Percentiles rank a stretch among this genome's conserved stretches.
These are phyloP conservation scores for Galago senegalensis DNA, from an alignment of 2,797 vertebrate species.

Conservation along the genomic window DNA sequence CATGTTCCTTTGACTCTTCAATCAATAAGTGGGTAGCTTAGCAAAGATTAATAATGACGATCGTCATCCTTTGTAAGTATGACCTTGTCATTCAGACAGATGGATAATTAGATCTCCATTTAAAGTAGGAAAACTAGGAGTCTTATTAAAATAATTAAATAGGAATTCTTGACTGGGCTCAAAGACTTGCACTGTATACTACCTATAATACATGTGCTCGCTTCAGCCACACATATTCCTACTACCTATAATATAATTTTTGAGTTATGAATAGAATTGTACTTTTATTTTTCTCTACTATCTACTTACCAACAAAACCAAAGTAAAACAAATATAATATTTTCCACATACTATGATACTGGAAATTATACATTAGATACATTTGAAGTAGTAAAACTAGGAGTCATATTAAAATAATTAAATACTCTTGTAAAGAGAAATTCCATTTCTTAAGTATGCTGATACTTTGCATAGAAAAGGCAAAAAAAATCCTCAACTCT, in stretches of 20 bases:
- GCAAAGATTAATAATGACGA: slow-evolving; percentile 72
- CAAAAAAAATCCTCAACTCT: not conserved
- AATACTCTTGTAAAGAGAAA: not conserved
- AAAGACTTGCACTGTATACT: not conserved
- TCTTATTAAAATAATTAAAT: not conserved
- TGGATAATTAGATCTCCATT: slow-evolving; percentile 56
- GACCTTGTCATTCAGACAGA: slow-evolving; percentile 56
- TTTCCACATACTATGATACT: not conserved
- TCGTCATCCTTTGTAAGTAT: slow-evolving; percentile 34
- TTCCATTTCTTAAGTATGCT: not conserved
- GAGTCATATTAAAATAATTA: not conserved
- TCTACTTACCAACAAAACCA: not conserved
- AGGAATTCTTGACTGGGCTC: not conserved
- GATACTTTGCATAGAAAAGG: not conserved
- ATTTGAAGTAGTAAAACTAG: not conserved
- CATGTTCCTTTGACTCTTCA: slow-evolving; percentile 70
- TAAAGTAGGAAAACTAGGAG: not conserved
- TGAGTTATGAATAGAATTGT: not conserved
- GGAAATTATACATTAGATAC: too few species aligned
- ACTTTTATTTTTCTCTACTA: not conserved
- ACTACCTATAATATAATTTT: not conserved
- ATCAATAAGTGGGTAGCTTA: slow-evolving; percentile 73
- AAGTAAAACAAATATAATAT: not conserved
- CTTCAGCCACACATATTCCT: too few species aligned
- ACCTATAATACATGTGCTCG: too few species aligned